Percentiles rank a stretch among this genome's conserved stretches.
Evolutionary conservation across 1,140 invertebrate genomes (phyloP).

Genomic region (Pachypeltis micranthus): DNA sequence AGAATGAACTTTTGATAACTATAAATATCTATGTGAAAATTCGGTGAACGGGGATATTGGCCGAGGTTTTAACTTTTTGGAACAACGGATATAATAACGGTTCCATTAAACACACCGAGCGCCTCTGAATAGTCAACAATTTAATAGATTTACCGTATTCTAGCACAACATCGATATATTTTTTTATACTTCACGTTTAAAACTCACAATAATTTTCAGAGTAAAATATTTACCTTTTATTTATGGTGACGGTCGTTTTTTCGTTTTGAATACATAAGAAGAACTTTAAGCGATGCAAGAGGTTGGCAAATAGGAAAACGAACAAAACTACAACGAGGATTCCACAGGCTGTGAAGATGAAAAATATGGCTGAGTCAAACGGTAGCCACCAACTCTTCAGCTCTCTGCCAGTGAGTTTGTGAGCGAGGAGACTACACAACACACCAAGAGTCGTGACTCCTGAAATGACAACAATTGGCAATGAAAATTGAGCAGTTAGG

Average conservation of each 20-base stretch:
- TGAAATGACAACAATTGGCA: conserved; percentile 24
- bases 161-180: no score
- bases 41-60: no score
- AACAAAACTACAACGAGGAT: conserved; percentile 41
- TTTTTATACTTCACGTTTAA: no score
- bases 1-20: no score
- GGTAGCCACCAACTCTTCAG: conserved; percentile 47
- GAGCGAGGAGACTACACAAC: conserved; percentile 42
- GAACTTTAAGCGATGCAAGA: conserved; percentile 32
- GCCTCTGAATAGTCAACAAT: no score
- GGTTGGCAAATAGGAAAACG: conserved; percentile 39
- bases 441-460: conserved; percentile 44
- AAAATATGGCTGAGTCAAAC: conserved; percentile 41
- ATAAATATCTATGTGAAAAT: no score
- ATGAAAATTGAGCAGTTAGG: no score
- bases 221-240: conserved; percentile 13
- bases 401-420: conserved; percentile 39
- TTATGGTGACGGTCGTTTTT: conserved; percentile 16
- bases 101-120: no score
- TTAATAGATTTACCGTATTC: no score
- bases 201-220: no score
- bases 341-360: conserved; percentile 42
- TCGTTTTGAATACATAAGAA: conserved; percentile 14
- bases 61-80: no score
- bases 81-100: no score